Percentiles rank a stretch among this genome's conserved stretches.
These are phyloP conservation scores for Salticus scenicus DNA, from an alignment of 2,888 invertebrate species.

Conservation along the genomic window DNA sequence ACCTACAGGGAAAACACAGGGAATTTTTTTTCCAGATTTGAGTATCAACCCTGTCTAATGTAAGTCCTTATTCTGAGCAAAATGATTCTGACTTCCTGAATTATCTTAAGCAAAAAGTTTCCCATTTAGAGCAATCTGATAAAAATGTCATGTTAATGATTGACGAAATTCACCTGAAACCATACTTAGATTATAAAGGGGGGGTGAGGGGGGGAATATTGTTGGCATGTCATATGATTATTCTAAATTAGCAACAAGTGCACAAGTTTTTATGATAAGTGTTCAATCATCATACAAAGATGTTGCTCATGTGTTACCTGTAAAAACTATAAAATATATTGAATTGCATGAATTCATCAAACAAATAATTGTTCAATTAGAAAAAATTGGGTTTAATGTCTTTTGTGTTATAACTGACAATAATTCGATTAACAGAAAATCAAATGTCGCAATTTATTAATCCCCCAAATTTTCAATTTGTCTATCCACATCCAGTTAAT, in stretches of 20 bases:
- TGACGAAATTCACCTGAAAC: slow-evolving; percentile 35
- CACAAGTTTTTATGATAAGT: slow-evolving; percentile 38
- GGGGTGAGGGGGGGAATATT: slow-evolving; percentile 31
- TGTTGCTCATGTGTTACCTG: slow-evolving; percentile 29
- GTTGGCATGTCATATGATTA: slow-evolving; percentile 19
- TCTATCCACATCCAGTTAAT: background rate
- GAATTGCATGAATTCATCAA: background rate
- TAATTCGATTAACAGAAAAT: slow-evolving; percentile 29
- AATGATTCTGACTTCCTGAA: background rate
- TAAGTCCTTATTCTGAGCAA: slow-evolving; percentile 3
- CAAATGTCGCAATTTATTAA: background rate
- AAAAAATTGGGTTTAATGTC: background rate
- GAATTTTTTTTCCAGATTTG: no score
- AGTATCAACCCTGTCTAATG: no score
- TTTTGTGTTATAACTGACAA: slow-evolving; percentile 1
- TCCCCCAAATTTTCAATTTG: no score
- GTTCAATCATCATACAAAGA: slow-evolving; percentile 28
- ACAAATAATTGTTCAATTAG: background rate
- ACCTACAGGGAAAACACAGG: no score
- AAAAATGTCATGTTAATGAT: slow-evolving; percentile 25
- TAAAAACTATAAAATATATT: background rate
- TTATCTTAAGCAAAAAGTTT: slow-evolving; percentile 7
- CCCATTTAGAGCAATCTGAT: background rate
- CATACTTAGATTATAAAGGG: slow-evolving; percentile 25
- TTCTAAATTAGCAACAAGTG: slow-evolving; percentile 18